Conservation (phyloP, 2,797 vertebrate genomes). For the Danio choprae region DNA sequence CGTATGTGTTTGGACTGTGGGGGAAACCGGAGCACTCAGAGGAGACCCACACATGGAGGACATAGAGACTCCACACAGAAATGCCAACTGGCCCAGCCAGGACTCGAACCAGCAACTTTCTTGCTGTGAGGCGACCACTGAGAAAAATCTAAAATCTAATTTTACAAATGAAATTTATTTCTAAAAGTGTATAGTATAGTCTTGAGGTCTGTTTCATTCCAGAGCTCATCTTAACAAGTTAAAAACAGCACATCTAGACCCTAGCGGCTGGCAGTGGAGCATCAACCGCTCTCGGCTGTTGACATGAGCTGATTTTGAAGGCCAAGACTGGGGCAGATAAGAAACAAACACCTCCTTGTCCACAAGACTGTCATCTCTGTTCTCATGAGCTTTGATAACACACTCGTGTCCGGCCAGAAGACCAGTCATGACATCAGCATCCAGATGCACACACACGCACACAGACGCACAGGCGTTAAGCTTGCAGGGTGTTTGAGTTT, state of each 20-base stretch:
- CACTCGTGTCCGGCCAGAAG: constrained; percentile 57
- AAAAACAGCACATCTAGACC: constrained; percentile 10
- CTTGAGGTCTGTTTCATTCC: background rate
- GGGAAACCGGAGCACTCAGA: too few relatives aligned
- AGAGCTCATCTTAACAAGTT: constrained; percentile 17
- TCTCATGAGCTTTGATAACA: constrained; percentile 77
- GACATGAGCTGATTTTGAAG: constrained; percentile 60
- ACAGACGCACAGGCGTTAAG: background rate
- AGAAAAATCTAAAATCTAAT: too few relatives aligned
- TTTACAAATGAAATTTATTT: too few relatives aligned
- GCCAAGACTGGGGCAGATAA: constrained; percentile 58
- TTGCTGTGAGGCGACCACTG: too few relatives aligned
- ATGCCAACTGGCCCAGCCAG: too few relatives aligned
- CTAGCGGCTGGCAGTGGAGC: background rate
- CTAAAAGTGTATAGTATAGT: too few relatives aligned
- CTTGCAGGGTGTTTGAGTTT: background rate
- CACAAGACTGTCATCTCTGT: constrained; percentile 63
- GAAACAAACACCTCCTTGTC: constrained; percentile 53
- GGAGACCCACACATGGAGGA: too few relatives aligned
- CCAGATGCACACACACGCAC: constrained; percentile 32
- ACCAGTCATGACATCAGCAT: constrained; percentile 56
- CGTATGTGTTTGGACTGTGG: too few relatives aligned
- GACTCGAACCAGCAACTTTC: too few relatives aligned
- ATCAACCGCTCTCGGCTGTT: constrained; percentile 42
- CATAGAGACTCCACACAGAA: too few relatives aligned